Conservation (phyloP, 2,888 invertebrate species). For the Neelides folsomi region DNA sequence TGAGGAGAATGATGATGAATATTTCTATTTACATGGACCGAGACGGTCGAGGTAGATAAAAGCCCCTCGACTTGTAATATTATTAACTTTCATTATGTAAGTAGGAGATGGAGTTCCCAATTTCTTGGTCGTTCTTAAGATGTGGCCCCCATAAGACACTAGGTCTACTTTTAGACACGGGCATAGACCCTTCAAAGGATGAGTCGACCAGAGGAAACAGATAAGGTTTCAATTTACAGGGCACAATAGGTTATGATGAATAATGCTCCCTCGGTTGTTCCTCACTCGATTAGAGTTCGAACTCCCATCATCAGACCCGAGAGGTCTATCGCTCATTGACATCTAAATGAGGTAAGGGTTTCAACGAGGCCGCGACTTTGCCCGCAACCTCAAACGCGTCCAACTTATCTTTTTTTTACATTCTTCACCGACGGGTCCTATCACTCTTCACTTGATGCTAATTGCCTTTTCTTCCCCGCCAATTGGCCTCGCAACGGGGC, state of each 20-base stretch:
- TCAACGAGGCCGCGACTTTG: too few relatives aligned
- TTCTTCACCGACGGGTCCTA: conserved; percentile 1
- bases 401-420: background rate
- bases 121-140: conserved; percentile 1
- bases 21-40: too few relatives aligned
- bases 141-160: too few relatives aligned
- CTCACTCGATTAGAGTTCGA: conserved; percentile 13
- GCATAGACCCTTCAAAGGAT: background rate
- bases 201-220: conserved; percentile 5
- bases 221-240: conserved; percentile 27
- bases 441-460: background rate
- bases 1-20: too few relatives aligned
- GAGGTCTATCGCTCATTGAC: conserved; percentile 14
- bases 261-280: conserved; percentile 14
- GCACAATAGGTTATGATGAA: conserved; percentile 22
- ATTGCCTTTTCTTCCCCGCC: too few relatives aligned
- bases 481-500: too few relatives aligned
- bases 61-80: too few relatives aligned
- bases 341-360: conserved; percentile 20
- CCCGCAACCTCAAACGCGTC: background rate
- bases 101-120: background rate
- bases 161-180: conserved; percentile 1
- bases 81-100: too few relatives aligned
- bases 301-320: conserved; percentile 10
- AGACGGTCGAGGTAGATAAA: too few relatives aligned